Evolutionary conservation across 2,888 invertebrate genomes (phyloP).

Genomic region (Hydraecia micacea): DNA sequence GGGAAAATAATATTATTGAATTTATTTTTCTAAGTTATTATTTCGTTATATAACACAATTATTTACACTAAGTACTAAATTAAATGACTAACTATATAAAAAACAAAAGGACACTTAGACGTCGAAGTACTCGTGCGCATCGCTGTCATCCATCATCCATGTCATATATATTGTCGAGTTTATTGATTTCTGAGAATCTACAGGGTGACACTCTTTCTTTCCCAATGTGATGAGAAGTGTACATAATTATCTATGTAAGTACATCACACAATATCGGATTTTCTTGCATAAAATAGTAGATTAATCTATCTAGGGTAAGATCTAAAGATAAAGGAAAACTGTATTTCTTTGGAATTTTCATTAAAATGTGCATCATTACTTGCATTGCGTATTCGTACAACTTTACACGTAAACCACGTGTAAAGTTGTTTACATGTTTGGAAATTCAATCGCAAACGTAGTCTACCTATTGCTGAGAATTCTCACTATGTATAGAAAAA

Average conservation of each 20-base stretch:
- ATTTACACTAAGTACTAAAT: too few relatives aligned
- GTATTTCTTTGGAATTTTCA: background rate
- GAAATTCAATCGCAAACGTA: background rate
- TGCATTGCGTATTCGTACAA: background rate
- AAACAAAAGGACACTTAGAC: too few relatives aligned
- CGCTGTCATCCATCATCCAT: too few relatives aligned
- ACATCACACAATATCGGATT: background rate
- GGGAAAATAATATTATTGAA: background rate
- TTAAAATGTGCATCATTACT: background rate
- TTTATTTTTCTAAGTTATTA: too few relatives aligned
- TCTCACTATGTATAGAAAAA: background rate
- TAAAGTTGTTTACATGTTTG: background rate
- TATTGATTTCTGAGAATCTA: background rate
- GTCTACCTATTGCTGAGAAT: background rate
- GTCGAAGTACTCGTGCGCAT: too few relatives aligned
- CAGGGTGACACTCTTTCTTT: background rate
- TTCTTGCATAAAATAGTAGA: slow-evolving; percentile 7
- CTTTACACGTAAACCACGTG: too few relatives aligned
- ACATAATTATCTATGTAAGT: background rate
- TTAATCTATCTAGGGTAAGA: slow-evolving; percentile 22
- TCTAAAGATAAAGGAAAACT: slow-evolving; percentile 14
- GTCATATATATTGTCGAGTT: too few relatives aligned
- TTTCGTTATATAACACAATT: too few relatives aligned
- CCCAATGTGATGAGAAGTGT: background rate
- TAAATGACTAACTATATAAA: too few relatives aligned